Percentiles rank a stretch among this genome's conserved stretches.
phyloP scores from a whole-genome alignment of 1,140 invertebrate species.

The Camponotus pennsylvanicus region DNA sequence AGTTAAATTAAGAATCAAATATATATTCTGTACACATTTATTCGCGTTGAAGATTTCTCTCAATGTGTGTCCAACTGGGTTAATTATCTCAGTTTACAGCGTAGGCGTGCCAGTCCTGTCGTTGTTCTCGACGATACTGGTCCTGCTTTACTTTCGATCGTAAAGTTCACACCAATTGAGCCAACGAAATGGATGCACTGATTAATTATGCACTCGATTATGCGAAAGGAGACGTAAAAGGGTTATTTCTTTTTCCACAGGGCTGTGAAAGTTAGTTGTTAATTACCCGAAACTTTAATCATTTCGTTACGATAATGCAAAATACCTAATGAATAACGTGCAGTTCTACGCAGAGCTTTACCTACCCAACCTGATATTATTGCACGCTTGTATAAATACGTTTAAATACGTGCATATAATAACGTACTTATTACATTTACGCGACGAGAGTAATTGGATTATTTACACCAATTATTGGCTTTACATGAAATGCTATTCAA shows the following conservation, averaged over 20 bases:
- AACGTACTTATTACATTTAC: constrained; percentile 21
- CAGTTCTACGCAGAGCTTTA: background rate
- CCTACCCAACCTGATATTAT: background rate
- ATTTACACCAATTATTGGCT: constrained; percentile 23
- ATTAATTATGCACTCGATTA: constrained; percentile 41
- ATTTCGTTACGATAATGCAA: constrained; percentile 20
- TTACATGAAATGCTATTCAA: background rate
- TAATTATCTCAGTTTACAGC: constrained; percentile 24
- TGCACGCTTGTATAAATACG: background rate
- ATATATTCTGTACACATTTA: constrained; percentile 10
- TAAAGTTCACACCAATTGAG: constrained; percentile 7
- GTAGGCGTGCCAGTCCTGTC: background rate
- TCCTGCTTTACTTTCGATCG: background rate
- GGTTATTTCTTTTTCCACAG: constrained; percentile 19
- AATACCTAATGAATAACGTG: background rate
- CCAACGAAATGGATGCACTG: constrained; percentile 13
- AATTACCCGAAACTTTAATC: constrained; percentile 43
- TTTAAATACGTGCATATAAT: background rate
- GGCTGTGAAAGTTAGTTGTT: background rate
- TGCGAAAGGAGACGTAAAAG: constrained; percentile 3
- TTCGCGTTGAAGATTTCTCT: background rate
- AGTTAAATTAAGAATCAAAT: constrained; percentile 17
- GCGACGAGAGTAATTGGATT: background rate
- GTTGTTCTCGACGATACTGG: background rate
- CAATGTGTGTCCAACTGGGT: background rate